Evolutionary conservation across 2,113 vertebrate genomes (phyloP), one percentile per base, ranked within the genome.

Genomic region (Crotophaga sulcirostris): DNA sequence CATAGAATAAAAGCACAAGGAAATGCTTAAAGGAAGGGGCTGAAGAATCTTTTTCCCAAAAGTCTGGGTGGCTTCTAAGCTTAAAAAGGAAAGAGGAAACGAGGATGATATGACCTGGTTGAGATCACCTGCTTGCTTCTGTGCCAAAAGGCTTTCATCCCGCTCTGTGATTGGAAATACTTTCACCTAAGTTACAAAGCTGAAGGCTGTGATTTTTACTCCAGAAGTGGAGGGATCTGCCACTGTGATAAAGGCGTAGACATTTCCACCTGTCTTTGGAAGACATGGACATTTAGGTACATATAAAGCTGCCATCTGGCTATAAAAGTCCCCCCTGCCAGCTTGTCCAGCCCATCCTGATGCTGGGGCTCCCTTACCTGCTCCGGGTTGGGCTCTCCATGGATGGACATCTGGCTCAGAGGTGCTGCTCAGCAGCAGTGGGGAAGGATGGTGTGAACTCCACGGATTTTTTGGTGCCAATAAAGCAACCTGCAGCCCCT

Each of bases 41-140:
- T 64, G n/a, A 52, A 80, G 25, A 38, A 15, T 44, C 34, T 79
- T 75, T 54, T 76, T n/a, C n/a, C 38, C 16, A 36, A 77, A 83
- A 45, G 11, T 5, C 1, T 70, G 21, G 0, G 1, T 58, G 17
- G 3, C 2, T 31, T 75, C 89, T 72, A 6, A 45, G 29, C 28
- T 84, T 36, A 31, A 70, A 89, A 75, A 84, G 9, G 3, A 89
- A 78, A 4, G 14, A 13, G 40, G 11, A n/a, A n/a, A n/a, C n/a
- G 6, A 82, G 14, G 24, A 55, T 20, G n/a, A 29, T 8, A 34
- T 0, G 2, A 77, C 5, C 17, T 1, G 0, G 18, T 38, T 3
- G 3, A 67, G 33, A 54, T 63, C 16, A 49, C 8, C 52, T 89
- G 9, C 7, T 64, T 68, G 8, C 36, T 16, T 56, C 40, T 9